phyloP scores from a whole-genome alignment of 2,888 invertebrate species.

The Pandemis corylana region DNA sequence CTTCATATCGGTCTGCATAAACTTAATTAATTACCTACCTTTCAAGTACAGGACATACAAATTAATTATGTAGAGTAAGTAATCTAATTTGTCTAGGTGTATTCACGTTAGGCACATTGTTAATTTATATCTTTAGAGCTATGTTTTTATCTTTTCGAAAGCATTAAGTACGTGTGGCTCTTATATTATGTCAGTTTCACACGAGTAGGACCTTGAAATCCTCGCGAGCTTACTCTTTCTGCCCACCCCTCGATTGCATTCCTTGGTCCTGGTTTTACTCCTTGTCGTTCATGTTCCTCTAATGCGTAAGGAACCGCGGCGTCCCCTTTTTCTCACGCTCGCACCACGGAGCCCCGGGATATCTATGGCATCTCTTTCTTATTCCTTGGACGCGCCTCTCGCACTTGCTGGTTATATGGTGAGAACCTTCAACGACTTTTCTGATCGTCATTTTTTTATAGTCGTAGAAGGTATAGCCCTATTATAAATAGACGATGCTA shows the following conservation, averaged over 20 bases:
- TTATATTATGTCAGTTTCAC: background rate
- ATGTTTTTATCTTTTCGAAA: too few species aligned
- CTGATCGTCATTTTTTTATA: slow-evolving; percentile 40
- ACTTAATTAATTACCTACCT: too few species aligned
- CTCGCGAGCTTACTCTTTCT: slow-evolving; percentile 13
- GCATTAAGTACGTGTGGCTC: too few species aligned
- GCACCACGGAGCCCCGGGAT: slow-evolving; percentile 69
- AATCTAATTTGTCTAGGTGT: background rate
- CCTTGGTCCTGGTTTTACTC: slow-evolving; percentile 46
- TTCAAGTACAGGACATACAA: too few species aligned
- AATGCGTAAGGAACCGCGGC: slow-evolving; percentile 70
- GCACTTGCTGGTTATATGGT: slow-evolving; percentile 56
- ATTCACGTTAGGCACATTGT: background rate
- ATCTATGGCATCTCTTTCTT: slow-evolving; percentile 63
- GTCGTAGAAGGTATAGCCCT: slow-evolving; percentile 1
- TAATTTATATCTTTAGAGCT: too few species aligned
- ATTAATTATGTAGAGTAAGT: background rate
- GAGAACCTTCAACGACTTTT: slow-evolving; percentile 51
- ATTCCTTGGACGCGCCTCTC: slow-evolving; percentile 64
- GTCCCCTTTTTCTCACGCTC: slow-evolving; percentile 83
- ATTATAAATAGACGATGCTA: slow-evolving; percentile 28
- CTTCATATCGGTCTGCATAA: too few species aligned
- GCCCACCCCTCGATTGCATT: slow-evolving; percentile 23
- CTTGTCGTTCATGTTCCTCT: slow-evolving; percentile 63
- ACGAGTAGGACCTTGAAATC: slow-evolving; percentile 27